A percentile compares a stretch with the other conserved stretches of the same genome.
Conservation (phyloP, 1,140 invertebrate species). For the Andricus grossulariae region DNA sequence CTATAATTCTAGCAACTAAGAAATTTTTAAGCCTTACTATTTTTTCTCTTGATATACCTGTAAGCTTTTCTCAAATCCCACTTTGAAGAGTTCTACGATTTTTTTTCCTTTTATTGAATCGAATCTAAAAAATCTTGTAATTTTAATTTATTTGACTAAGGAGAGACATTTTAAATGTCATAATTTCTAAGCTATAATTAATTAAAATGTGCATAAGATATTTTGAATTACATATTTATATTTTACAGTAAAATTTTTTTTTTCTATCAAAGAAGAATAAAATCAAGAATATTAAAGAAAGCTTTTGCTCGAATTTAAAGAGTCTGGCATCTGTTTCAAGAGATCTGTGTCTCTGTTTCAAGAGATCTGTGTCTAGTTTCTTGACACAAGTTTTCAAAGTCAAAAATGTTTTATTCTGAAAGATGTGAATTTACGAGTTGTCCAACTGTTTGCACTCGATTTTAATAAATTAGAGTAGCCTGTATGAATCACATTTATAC, state of each 20-base stretch:
- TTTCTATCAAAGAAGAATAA: constrained; percentile 32
- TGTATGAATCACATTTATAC: constrained; percentile 21
- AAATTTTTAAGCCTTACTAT: not conserved
- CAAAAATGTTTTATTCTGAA: too few relatives aligned
- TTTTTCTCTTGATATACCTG: not conserved
- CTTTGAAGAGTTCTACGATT: too few relatives aligned
- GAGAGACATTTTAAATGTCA: not conserved
- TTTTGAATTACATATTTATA: constrained; percentile 27
- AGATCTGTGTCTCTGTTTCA: too few relatives aligned
- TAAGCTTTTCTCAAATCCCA: too few relatives aligned
- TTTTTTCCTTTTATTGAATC: too few relatives aligned
- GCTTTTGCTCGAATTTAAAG: too few relatives aligned
- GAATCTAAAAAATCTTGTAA: too few relatives aligned
- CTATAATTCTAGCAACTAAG: constrained; percentile 17
- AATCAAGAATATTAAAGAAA: too few relatives aligned
- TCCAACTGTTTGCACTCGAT: not conserved
- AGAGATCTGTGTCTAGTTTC: too few relatives aligned
- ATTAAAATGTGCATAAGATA: constrained; percentile 31
- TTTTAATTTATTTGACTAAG: too few relatives aligned
- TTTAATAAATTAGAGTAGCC: constrained; percentile 5
- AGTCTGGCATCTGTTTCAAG: too few relatives aligned
- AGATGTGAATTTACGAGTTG: not conserved
- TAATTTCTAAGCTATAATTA: constrained; percentile 3
- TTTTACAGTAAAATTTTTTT: constrained; percentile 12
- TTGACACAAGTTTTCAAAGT: too few relatives aligned